Evolutionary conservation across 2,888 invertebrate species (phyloP), one percentile per base, ranked within the genome.

Genomic region (Gnatocerus cornutus): DNA sequence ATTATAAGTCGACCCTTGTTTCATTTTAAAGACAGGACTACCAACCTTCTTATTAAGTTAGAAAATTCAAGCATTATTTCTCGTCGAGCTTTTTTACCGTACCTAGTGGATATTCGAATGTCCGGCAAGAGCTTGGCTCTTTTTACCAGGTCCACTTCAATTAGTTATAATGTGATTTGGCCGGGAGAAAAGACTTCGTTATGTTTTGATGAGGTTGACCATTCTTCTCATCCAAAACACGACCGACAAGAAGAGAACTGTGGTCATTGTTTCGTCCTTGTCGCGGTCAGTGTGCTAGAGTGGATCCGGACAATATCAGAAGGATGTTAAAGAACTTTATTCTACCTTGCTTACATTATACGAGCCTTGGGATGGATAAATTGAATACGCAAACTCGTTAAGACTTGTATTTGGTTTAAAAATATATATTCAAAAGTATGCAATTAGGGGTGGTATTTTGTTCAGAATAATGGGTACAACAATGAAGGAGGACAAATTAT

Each of bases 121-220:
- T 63, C 62, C 63, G 27, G 43, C 59, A 52, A 65, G 69, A 66
- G 53, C 61, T 50, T 55, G 62, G 65, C 75, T 71, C 74, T 78
- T 79, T 79, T 79, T 78, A 76, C 74, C 71, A 69, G 76, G 78
- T 76, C 82, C 82, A 82, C 83, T 83, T 83, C 83, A 83, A 83
- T 83, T 83, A 83, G 83, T 83, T 83, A 83, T 83, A 83, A 83
- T 83, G 82, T 83, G 83, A 83, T 83, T 83, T 83, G 80, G 81
- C 80, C 79, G 78, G 79, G 80, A 81, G 82, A 81, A 83, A 83
- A 82, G 82, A 81, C 81, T 82, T 83, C 83, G 82, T 83, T 83
- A 83, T 83, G 80, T 82, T 83, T 82, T 83, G 82, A 83, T 82
- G 82, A 83, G 81, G 82, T 79, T 82, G 83, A 79, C 81, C 83